These are phyloP conservation scores for Physocephala rufipes DNA, from an alignment of 2,888 invertebrate genomes.

Conservation along the genomic window DNA sequence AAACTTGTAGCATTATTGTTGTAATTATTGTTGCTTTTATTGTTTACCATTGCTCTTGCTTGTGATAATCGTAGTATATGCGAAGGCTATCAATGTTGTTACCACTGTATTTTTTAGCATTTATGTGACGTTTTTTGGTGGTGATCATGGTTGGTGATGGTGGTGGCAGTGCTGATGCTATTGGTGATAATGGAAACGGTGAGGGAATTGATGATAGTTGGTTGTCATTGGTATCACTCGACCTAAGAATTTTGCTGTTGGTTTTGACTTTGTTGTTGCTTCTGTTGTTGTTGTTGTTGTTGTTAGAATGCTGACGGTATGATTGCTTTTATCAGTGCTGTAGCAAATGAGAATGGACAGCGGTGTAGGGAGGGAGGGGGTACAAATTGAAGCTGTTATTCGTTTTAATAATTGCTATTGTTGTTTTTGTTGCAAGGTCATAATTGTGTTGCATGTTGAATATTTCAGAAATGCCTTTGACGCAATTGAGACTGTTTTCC, in stretches of 20 bases:
- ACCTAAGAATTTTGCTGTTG: constrained; percentile 14
- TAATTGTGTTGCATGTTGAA: constrained; percentile 3
- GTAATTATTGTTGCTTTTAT: no score
- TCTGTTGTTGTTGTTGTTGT: constrained; percentile 25
- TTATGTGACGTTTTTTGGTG: background rate
- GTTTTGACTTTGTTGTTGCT: background rate
- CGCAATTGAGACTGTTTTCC: no score
- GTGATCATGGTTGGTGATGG: background rate
- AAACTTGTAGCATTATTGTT: no score
- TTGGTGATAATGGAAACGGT: no score
- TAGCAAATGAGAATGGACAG: no score
- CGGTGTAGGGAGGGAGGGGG: no score
- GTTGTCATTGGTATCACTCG: background rate
- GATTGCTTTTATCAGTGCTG: no score
- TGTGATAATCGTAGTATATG: background rate
- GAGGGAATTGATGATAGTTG: background rate
- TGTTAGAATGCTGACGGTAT: no score
- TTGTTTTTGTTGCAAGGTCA: constrained; percentile 17
- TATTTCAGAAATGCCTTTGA: constrained; percentile 24
- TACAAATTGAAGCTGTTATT: no score
- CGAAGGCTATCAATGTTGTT: no score
- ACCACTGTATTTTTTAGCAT: no score
- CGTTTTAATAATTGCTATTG: constrained; percentile 14
- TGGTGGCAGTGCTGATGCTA: background rate
- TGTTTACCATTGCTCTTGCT: background rate